A percentile compares a stretch with the other conserved stretches of the same genome.
phyloP scores from a whole-genome alignment of 2,797 vertebrate genomes.

The Muraenolepis orangiensis region DNA sequence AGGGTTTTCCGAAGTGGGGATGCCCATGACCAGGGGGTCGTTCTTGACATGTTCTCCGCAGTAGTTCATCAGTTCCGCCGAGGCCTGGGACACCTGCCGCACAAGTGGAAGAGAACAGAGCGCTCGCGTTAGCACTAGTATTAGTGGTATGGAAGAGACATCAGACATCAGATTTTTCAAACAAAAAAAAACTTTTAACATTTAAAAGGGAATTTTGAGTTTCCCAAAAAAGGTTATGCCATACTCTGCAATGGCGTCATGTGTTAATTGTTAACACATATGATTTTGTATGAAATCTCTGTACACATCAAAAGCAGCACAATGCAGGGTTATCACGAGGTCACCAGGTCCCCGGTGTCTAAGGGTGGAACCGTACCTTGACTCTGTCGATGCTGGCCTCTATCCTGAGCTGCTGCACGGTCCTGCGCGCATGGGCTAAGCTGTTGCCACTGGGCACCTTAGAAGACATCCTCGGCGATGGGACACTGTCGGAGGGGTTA shows the following conservation, averaged over 20 bases:
- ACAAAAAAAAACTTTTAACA: too few species aligned
- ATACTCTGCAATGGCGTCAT: too few species aligned
- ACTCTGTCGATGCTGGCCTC: constrained; percentile 93
- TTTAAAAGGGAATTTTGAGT: too few species aligned
- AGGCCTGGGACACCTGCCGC: constrained; percentile 90
- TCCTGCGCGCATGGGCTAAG: constrained; percentile 80
- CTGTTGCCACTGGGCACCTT: constrained; percentile 86
- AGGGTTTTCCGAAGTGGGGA: constrained; percentile 93
- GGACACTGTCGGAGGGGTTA: too few species aligned
- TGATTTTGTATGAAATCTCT: too few species aligned
- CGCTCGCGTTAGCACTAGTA: background rate
- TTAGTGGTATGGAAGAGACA: too few species aligned
- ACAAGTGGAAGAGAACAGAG: background rate
- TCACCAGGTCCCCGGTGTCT: background rate
- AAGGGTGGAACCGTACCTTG: constrained; percentile 76
- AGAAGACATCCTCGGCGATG: constrained; percentile 88
- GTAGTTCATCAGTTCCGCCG: constrained; percentile 93
- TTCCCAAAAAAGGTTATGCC: too few species aligned
- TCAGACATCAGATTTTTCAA: too few species aligned
- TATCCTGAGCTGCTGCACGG: constrained; percentile 87
- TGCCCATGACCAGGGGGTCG: constrained; percentile 89
- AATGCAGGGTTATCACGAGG: background rate
- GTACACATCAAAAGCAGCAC: too few species aligned
- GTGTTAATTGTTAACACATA: too few species aligned
- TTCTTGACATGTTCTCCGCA: constrained; percentile 86